A percentile compares a stretch with the other conserved stretches of the same genome.
Evolutionary conservation across 1,140 invertebrate species (phyloP).

Genomic region (Drosophila mayri): DNA sequence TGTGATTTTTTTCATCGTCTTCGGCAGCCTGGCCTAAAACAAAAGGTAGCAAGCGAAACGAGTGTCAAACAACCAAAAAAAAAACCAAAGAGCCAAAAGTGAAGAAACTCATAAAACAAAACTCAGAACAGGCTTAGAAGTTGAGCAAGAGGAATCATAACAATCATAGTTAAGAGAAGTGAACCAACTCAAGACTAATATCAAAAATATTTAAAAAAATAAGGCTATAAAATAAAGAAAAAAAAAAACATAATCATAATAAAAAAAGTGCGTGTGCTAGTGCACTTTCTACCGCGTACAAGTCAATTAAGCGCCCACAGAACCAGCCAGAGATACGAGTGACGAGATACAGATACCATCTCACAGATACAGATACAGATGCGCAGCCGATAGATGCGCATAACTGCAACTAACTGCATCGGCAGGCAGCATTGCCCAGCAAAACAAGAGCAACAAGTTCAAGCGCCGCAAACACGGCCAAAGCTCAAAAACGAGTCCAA

Average conservation of each 20-base stretch:
- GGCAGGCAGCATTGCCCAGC: constrained; percentile 30
- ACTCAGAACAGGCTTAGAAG: constrained; percentile 26
- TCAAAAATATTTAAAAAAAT: no score
- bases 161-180: constrained; percentile 71
- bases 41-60: constrained; percentile 47
- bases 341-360: constrained; percentile 17
- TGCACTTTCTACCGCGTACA: constrained; percentile 76
- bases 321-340: constrained; percentile 14
- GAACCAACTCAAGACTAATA: constrained; percentile 22
- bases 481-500: constrained; percentile 73
- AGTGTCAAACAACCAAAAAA: constrained; percentile 66
- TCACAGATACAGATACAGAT: constrained; percentile 27
- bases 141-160: constrained; percentile 37
- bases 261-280: constrained; percentile 44
- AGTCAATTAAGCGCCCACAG: constrained; percentile 76
- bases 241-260: not conserved
- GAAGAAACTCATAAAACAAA: constrained; percentile 77
- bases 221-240: not conserved
- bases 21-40: constrained; percentile 32
- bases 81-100: constrained; percentile 62
- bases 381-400: constrained; percentile 65
- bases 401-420: constrained; percentile 81
- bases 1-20: constrained; percentile 33
- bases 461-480: constrained; percentile 80
- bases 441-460: constrained; percentile 80